Conservation (phyloP, 2,888 invertebrate genomes). For the Crocallis elinguaria region DNA sequence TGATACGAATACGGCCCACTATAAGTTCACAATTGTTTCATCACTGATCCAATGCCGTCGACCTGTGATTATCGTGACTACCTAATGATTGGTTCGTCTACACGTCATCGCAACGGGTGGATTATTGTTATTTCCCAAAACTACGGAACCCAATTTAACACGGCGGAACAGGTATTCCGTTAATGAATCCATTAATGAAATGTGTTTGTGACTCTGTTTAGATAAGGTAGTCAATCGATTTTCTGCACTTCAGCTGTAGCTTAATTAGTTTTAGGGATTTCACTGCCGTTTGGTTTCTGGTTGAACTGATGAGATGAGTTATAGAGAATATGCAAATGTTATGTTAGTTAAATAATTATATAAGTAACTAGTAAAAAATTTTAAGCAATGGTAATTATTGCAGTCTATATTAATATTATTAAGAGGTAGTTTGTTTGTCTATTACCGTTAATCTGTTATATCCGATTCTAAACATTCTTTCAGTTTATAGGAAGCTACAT, state of each 20-base stretch:
- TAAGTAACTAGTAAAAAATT: too few species aligned
- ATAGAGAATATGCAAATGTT: too few species aligned
- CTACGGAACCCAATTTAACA: background rate
- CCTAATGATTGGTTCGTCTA: background rate
- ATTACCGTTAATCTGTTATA: too few species aligned
- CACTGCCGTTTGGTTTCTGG: background rate
- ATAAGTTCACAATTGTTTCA: background rate
- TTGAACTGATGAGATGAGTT: too few species aligned
- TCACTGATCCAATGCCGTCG: background rate
- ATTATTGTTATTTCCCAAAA: background rate
- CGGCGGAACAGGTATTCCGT: background rate
- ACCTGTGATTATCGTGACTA: background rate
- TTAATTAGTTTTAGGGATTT: background rate
- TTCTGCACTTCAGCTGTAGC: background rate
- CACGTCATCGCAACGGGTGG: background rate
- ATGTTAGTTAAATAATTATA: too few species aligned
- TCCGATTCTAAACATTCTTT: too few species aligned
- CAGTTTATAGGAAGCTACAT: too few species aligned
- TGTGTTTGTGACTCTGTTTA: background rate
- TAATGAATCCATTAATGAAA: slow-evolving; percentile 9
- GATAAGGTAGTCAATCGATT: background rate
- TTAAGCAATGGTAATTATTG: too few species aligned
- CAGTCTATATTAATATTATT: too few species aligned
- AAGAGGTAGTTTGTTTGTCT: too few species aligned
- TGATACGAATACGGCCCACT: background rate